Base-by-base conservation (phyloP, 2,888 invertebrate genomes). In the Morpho achilles region DNA sequence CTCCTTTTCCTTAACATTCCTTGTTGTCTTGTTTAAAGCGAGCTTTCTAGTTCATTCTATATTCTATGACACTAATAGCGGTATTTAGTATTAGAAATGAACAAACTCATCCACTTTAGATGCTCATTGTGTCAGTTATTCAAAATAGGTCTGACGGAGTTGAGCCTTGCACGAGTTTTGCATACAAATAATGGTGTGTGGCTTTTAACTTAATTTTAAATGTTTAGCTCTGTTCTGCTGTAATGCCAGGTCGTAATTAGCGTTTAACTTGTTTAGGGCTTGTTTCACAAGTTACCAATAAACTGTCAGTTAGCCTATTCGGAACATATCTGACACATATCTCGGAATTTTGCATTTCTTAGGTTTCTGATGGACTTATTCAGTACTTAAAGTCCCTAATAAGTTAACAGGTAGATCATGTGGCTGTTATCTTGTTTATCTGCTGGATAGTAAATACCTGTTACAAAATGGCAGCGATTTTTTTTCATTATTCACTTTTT, bases 171-270 rank as follows among this genome's bases (percentile, higher is more conserved):
- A 58, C 54, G 44, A 39, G 55, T 58, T 60, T 48, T 60, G 82
- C 73, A 81, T 82, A 81, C 77, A 74, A 77, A 82, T 65, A 62
- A 60, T 65, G 52, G n/a, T 49, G 51, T 51, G 45, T 39, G 52
- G 1, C 23, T 63, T 66, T 62, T 58, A 66, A 69, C 68, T 71
- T 71, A 71, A 48, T 60, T 58, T 47, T 40, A 50, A 56, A 39
- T 45, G 56, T 9, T 50, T 50, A 40, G 50, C 45, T 58, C 50
- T 50, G 44, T 53, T 56, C 42, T 22, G 48, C 50, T 56, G 22
- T 10, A 56, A 49, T 42, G 39, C 9, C 40, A 16, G 16, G 42
- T 58, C 5, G 16, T 40, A 42, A 57, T 16, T 7, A 40, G 9
- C 23, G 8, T 43, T 42, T 51, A 42, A 22, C 42, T 43, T 50